phyloP scores from a whole-genome alignment of 1,140 invertebrate genomes.

The Nasonia longicornis region DNA sequence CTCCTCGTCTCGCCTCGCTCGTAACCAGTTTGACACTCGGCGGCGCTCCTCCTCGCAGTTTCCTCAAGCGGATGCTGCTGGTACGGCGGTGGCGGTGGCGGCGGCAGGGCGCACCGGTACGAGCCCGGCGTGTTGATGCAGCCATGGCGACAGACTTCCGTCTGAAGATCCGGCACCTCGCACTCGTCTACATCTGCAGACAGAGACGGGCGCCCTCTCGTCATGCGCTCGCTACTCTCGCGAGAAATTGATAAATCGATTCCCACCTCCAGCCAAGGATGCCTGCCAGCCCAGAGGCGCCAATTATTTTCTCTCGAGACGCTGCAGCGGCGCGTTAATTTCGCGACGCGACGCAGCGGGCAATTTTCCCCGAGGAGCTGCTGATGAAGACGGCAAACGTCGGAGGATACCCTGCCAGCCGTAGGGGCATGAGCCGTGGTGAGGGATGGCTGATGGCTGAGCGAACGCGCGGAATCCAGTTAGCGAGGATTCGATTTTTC shows the following conservation, averaged over 20 bases:
- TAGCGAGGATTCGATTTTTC: neutral
- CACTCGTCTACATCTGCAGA: slow-evolving; percentile 75
- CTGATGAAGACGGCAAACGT: neutral
- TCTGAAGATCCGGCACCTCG: slow-evolving; percentile 66
- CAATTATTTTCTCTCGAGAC: neutral
- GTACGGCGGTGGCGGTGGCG: neutral
- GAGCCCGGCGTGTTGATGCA: slow-evolving; percentile 71
- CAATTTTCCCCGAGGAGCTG: slow-evolving; percentile 4
- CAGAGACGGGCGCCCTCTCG: slow-evolving; percentile 35
- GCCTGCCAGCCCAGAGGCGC: neutral
- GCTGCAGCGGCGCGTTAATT: neutral
- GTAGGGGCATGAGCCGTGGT: neutral
- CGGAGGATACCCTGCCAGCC: neutral
- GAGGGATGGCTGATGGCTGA: neutral
- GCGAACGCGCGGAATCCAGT: neutral
- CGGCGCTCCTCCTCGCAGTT: neutral
- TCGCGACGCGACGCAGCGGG: neutral
- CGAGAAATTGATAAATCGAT: slow-evolving; percentile 26
- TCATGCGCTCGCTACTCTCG: neutral
- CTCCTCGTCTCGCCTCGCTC: neutral
- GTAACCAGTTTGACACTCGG: slow-evolving; percentile 29
- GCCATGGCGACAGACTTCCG: slow-evolving; percentile 65
- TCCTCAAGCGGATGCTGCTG: neutral
- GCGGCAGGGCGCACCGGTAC: slow-evolving; percentile 59
- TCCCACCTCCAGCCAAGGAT: too few relatives aligned